Percentiles rank a stretch among this genome's conserved stretches.
These are phyloP conservation scores for Cyprinella venusta DNA, from an alignment of 2,797 vertebrate genomes.

Conservation along the genomic window DNA sequence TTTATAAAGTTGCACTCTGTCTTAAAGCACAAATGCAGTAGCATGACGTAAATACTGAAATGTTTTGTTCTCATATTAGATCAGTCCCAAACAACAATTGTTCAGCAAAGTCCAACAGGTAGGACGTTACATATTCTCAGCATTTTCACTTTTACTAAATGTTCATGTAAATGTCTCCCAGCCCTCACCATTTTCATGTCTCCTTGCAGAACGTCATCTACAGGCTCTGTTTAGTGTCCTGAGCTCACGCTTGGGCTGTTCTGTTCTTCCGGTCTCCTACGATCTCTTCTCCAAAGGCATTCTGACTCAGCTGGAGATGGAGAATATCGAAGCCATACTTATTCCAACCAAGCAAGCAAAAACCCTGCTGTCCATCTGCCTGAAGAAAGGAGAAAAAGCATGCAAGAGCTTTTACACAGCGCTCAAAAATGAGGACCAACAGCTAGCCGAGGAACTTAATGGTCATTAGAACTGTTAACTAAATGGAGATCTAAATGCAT, in stretches of 20 bases:
- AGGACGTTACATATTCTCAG: constrained; percentile 5
- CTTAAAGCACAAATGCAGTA: background rate
- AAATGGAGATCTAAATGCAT: background rate
- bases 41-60: background rate
- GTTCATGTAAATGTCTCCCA: background rate
- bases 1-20: background rate
- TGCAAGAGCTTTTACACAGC: constrained; percentile 65
- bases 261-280: constrained; percentile 62
- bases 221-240: constrained; percentile 56
- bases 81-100: constrained; percentile 7
- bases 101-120: constrained; percentile 66
- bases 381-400: constrained; percentile 66
- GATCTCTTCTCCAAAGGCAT: constrained; percentile 62
- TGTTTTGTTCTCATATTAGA: constrained; percentile 20
- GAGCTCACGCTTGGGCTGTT: constrained; percentile 61
- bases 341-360: constrained; percentile 62
- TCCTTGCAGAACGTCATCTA: constrained; percentile 58
- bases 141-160: background rate
- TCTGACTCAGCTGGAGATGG: constrained; percentile 67
- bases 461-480: constrained; percentile 29
- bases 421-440: constrained; percentile 58
- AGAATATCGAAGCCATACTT: constrained; percentile 59
- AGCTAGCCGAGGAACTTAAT: constrained; percentile 62
- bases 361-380: constrained; percentile 61
- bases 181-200: background rate